A percentile compares a stretch with the other conserved stretches of the same genome.
phyloP scores from a whole-genome alignment of 1,140 invertebrate genomes.

The Camponotus pennsylvanicus region DNA sequence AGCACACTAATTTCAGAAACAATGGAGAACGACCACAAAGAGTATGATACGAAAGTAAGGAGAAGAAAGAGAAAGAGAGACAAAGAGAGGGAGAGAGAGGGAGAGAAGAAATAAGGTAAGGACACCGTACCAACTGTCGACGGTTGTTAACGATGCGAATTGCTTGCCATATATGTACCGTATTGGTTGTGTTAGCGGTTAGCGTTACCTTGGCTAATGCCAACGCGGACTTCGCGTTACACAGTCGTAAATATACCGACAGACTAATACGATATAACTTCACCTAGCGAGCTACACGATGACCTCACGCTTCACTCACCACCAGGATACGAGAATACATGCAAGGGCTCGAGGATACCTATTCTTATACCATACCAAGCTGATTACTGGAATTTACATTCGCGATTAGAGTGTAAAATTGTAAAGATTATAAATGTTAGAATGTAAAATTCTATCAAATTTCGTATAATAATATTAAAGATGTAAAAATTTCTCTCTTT shows the following conservation, averaged over 20 bases:
- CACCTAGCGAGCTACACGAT: constrained; percentile 73
- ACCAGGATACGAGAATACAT: background rate
- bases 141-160: constrained; percentile 77
- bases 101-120: constrained; percentile 57
- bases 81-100: constrained; percentile 31
- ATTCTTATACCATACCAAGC: constrained; percentile 51
- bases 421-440: constrained; percentile 1
- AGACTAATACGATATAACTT: constrained; percentile 81
- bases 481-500: background rate
- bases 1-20: constrained; percentile 80
- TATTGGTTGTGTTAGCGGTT: constrained; percentile 65
- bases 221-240: constrained; percentile 57
- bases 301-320: constrained; percentile 67
- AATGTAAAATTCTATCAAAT: background rate
- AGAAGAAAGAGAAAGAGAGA: constrained; percentile 21
- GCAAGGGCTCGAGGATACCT: background rate
- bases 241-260: constrained; percentile 80
- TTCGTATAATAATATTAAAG: too few relatives aligned
- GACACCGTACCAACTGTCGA: constrained; percentile 57
- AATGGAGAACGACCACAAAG: constrained; percentile 65
- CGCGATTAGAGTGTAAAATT: constrained; percentile 14
- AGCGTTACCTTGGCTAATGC: constrained; percentile 72
- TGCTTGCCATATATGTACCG: constrained; percentile 77
- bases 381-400: constrained; percentile 83
- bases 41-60: constrained; percentile 6